A percentile compares a stretch with the other conserved stretches of the same genome.
Evolutionary conservation across 2,888 invertebrate genomes (phyloP).

Genomic region (Ametastegia equiseti): DNA sequence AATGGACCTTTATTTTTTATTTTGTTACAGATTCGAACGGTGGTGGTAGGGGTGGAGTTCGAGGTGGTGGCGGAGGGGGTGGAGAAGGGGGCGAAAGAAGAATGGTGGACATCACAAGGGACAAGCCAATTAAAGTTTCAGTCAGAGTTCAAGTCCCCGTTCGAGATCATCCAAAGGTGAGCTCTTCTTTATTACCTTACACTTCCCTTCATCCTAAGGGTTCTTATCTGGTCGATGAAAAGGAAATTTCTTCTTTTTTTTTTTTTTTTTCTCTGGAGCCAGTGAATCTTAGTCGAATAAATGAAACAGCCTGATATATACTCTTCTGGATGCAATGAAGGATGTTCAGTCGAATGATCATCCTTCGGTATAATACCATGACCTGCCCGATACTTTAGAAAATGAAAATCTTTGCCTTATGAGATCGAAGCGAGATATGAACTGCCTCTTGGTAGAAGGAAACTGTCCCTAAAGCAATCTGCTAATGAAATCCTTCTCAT

Average conservation of each 20-base stretch:
- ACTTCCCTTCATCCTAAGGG: background rate
- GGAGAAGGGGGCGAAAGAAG: conserved; percentile 78
- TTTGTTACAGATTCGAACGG: conserved; percentile 65
- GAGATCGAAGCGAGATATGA: background rate
- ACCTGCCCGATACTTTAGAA: too few relatives aligned
- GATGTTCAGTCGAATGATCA: background rate
- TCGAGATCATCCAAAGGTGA: conserved; percentile 91
- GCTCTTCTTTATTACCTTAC: conserved; percentile 57
- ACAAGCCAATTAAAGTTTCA: conserved; percentile 92
- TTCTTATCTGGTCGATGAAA: background rate
- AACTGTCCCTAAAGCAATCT: conserved; percentile 19
- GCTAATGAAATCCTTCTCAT: conserved; percentile 21
- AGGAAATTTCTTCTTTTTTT: too few relatives aligned
- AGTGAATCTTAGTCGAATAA: too few relatives aligned
- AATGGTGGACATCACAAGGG: conserved; percentile 91
- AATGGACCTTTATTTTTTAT: conserved; percentile 9
- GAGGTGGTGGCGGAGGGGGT: conserved; percentile 63
- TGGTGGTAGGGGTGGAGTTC: conserved; percentile 59
- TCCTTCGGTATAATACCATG: too few relatives aligned
- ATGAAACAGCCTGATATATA: background rate
- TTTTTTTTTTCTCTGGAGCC: too few relatives aligned
- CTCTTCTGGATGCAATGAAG: background rate
- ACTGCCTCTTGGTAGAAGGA: background rate
- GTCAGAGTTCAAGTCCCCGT: conserved; percentile 92
- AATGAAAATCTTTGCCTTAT: conserved; percentile 3